Evolutionary conservation across 2,797 vertebrate species (phyloP), one percentile per base, ranked within the genome.

Genomic region (Falco berigora): DNA sequence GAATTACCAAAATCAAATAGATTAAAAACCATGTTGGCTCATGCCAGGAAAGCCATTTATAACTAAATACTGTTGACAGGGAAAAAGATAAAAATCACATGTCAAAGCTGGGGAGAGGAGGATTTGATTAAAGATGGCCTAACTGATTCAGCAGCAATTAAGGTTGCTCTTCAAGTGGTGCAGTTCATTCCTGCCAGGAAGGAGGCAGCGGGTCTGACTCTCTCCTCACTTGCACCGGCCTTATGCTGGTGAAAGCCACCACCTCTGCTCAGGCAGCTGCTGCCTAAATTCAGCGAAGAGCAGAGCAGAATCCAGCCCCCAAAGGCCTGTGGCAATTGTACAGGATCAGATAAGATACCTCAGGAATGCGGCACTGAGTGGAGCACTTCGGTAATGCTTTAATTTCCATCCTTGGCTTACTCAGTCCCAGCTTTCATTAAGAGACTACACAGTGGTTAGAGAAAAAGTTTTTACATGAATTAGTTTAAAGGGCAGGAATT

Each of bases 311-410:
- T 90, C 55, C 1, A 1, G 30, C 85, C 90, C 67, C 1, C 0
- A 79, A 91, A 74, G 4, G 66, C 90, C 95, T 14, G 66, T 38
- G 88, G 91, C 94, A 92, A 79, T 75, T 34, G n/a, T 10, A 86
- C 40, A 62, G 92, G 68, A 95, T 96, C 95, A 95, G 96, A 97
- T 94, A 94, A 96, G 90, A 90, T 67, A 92, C 91, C 94, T 93
- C 95, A 96, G 92, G 96, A 96, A 97, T 88, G 95, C 89, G 78
- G 89, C 72, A 59, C 47, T 27, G 75, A 97, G 92, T 16, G 59
- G 53, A 95, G 91, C 63, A 55, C 83, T 76, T 92, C 3, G 4
- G 76, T 86, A 94, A 90, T 19, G 69, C 79, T 90, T 92, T 93
- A 46, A 92, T 93, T 97, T 92, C 87, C 80, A 90, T 61, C 79